phyloP scores from a whole-genome alignment of 2,797 vertebrate genomes.

The Brachyalestes nurse region DNA sequence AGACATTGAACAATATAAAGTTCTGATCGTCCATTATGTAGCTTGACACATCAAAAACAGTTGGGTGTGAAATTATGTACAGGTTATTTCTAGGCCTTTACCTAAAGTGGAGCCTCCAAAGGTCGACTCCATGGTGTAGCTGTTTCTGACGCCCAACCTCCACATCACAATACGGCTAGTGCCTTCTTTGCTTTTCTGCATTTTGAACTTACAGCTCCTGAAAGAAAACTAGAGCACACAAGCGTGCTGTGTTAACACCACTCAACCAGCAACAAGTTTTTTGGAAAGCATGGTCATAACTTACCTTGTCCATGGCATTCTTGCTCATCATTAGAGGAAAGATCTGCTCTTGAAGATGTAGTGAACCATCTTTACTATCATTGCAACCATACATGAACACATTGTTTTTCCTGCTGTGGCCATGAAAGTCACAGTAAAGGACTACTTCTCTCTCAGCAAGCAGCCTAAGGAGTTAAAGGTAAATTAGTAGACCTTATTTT shows the following conservation, averaged over 20 bases:
- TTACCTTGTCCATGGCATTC: slow-evolving; percentile 87
- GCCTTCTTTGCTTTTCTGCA: slow-evolving; percentile 92
- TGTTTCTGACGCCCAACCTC: slow-evolving; percentile 89
- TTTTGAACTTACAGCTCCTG: slow-evolving; percentile 90
- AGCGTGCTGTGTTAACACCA: neutral
- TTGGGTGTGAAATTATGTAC: neutral
- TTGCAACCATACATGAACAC: slow-evolving; percentile 94
- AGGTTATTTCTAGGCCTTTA: slow-evolving; percentile 61
- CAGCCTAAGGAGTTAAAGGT: slow-evolving; percentile 72
- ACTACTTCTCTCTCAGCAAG: slow-evolving; percentile 84
- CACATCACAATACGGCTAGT: slow-evolving; percentile 92
- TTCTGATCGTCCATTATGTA: neutral
- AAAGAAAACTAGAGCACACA: slow-evolving; percentile 85
- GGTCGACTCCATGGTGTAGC: slow-evolving; percentile 93
- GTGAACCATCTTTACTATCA: slow-evolving; percentile 28
- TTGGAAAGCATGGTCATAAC: neutral
- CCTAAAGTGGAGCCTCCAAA: slow-evolving; percentile 91
- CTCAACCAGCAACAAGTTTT: too few relatives aligned
- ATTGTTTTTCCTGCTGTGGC: slow-evolving; percentile 93
- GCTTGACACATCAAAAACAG: neutral
- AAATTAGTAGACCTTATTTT: neutral
- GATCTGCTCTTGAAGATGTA: slow-evolving; percentile 79
- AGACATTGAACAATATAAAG: neutral
- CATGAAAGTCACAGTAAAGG: slow-evolving; percentile 93
- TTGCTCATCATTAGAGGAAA: slow-evolving; percentile 98